A percentile compares a stretch with the other conserved stretches of the same genome.
phyloP scores from a whole-genome alignment of 2,113 vertebrate species.

The Lasiurus borealis region DNA sequence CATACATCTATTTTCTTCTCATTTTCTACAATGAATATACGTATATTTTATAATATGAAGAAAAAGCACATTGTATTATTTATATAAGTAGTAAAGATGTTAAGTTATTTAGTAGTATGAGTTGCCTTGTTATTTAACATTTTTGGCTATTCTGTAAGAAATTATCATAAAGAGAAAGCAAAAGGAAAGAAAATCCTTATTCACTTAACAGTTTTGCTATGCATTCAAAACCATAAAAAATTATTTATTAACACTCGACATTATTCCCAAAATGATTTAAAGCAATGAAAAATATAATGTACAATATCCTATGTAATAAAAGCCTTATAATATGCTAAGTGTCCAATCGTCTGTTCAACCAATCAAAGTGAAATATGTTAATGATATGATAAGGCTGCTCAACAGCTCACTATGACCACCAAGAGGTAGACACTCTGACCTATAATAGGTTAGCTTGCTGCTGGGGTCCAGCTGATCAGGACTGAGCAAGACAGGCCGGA shows the following conservation, averaged over 20 bases:
- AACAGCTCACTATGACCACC: no score
- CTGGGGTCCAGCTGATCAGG: no score
- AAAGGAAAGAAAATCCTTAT: background rate
- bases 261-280: slow-evolving; percentile 35
- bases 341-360: no score
- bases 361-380: no score
- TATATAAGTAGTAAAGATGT: slow-evolving; percentile 21
- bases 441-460: no score
- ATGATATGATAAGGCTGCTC: no score
- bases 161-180: slow-evolving; percentile 23
- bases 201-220: slow-evolving; percentile 1
- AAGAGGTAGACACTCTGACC: no score
- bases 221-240: slow-evolving; percentile 8
- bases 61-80: background rate
- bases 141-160: slow-evolving; percentile 45
- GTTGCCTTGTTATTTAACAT: slow-evolving; percentile 8
- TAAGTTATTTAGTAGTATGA: slow-evolving; percentile 37
- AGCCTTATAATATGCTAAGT: no score
- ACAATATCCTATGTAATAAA: background rate
- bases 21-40: slow-evolving; percentile 3
- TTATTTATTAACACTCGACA: background rate
- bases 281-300: background rate
- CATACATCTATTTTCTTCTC: background rate
- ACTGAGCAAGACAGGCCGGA: no score
- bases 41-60: slow-evolving; percentile 48